Conservation (phyloP, 2,888 invertebrate genomes). For the Lutraria lutraria region DNA sequence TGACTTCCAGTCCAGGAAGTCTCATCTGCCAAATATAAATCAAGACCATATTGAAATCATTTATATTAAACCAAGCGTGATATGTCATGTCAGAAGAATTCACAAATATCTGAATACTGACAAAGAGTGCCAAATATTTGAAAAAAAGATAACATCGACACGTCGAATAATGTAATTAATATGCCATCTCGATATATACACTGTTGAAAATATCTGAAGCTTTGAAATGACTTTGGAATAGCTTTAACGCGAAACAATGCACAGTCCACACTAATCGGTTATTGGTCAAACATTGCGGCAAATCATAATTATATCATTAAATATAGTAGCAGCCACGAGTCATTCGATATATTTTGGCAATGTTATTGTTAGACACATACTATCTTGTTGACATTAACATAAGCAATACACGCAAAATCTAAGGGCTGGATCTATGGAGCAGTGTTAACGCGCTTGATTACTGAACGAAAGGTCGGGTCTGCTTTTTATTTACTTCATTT, state of each 20-base stretch:
- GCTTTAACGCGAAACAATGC: not conserved
- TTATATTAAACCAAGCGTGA: not conserved
- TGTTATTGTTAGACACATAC: too few species aligned
- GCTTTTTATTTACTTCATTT: too few species aligned
- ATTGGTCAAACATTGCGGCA: too few species aligned
- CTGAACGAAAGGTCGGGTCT: too few species aligned
- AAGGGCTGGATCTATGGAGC: too few species aligned
- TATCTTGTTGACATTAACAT: too few species aligned
- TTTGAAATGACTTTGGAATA: not conserved
- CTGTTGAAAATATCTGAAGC: not conserved
- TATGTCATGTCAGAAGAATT: slow-evolving; percentile 1
- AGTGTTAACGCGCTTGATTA: too few species aligned
- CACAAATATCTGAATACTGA: not conserved
- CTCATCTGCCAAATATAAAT: not conserved
- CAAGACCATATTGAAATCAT: not conserved
- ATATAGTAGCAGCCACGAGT: too few species aligned
- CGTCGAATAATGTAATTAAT: not conserved
- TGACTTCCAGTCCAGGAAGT: too few species aligned
- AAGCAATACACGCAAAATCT: too few species aligned
- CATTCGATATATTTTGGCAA: too few species aligned
- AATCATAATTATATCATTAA: too few species aligned
- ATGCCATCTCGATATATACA: not conserved
- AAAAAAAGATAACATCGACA: not conserved
- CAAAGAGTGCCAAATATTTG: not conserved
- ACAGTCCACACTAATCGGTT: not conserved